Evolutionary conservation across 1,140 invertebrate genomes (phyloP).

Genomic region (Drosophila burlai): DNA sequence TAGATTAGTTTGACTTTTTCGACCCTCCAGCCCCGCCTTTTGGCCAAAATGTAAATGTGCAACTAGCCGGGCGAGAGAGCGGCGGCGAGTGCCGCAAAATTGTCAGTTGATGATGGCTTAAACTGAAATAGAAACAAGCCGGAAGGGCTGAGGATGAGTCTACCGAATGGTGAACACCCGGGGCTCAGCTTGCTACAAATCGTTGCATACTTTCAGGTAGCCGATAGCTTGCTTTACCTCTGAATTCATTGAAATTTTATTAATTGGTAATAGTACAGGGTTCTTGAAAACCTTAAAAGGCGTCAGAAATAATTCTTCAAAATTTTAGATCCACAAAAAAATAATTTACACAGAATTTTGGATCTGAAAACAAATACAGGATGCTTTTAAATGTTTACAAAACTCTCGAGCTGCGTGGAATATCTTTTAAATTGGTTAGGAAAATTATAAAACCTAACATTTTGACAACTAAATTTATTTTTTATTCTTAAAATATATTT

Average conservation of each 20-base stretch:
- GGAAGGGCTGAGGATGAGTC: not conserved
- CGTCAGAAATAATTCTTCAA: not conserved
- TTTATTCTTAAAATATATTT: not conserved
- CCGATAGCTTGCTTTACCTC: no score
- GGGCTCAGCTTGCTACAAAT: not conserved
- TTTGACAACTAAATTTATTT: not conserved
- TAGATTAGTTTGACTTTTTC: constrained; percentile 83
- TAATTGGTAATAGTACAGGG: not conserved
- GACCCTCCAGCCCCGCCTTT: constrained; percentile 27
- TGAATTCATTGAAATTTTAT: not conserved
- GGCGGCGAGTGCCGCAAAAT: constrained; percentile 48
- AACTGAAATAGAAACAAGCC: constrained; percentile 37
- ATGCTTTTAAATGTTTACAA: not conserved
- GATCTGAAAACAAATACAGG: not conserved
- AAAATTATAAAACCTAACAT: not conserved
- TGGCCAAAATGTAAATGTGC: constrained; percentile 76
- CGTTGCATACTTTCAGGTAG: not conserved
- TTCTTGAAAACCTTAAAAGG: not conserved
- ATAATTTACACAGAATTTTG: no score
- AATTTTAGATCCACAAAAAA: not conserved
- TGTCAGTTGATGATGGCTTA: constrained; percentile 72
- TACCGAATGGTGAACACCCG: constrained; percentile 2
- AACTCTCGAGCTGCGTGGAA: not conserved
- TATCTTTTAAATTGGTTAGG: not conserved
- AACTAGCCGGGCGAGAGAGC: constrained; percentile 26